Conservation (phyloP, 1,140 invertebrate species). For the Ephestia elutella region DNA sequence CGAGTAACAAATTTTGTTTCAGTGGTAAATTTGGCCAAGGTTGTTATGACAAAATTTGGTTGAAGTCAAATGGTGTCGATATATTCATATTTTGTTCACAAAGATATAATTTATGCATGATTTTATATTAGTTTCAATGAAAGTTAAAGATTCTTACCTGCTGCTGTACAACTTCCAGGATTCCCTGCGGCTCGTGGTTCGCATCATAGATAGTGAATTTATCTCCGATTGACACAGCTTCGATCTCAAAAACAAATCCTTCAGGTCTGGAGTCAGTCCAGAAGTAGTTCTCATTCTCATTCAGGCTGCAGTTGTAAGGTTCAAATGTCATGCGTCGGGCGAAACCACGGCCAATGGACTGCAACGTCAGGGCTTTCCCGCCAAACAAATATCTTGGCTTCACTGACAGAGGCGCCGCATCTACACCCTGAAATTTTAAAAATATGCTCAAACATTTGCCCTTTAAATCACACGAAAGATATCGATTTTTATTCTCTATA, state of each 20-base stretch:
- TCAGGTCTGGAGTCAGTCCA: conserved; percentile 84
- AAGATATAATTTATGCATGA: no score
- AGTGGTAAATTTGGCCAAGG: no score
- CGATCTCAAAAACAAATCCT: conserved; percentile 83
- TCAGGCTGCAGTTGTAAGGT: conserved; percentile 76
- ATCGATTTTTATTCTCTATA: background rate
- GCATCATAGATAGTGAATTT: conserved; percentile 82
- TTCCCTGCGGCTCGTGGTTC: conserved; percentile 77
- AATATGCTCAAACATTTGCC: conserved; percentile 23
- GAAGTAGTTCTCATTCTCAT: conserved; percentile 83
- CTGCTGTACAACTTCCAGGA: conserved; percentile 76
- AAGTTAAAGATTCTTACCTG: conserved; percentile 65
- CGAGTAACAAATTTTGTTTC: no score
- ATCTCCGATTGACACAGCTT: conserved; percentile 80
- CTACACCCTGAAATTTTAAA: conserved; percentile 63
- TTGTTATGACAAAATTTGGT: no score
- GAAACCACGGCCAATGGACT: conserved; percentile 83
- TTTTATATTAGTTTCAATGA: no score
- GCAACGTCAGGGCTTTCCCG: conserved; percentile 78
- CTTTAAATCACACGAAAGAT: background rate
- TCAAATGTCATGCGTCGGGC: conserved; percentile 84
- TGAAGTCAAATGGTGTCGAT: no score
- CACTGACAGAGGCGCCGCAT: conserved; percentile 55
- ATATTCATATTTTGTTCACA: no score
- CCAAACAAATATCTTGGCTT: conserved; percentile 76